A percentile compares a stretch with the other conserved stretches of the same genome.
Evolutionary conservation across 2,797 vertebrate genomes (phyloP).

Genomic region (Pseudopleuronectes americanus): DNA sequence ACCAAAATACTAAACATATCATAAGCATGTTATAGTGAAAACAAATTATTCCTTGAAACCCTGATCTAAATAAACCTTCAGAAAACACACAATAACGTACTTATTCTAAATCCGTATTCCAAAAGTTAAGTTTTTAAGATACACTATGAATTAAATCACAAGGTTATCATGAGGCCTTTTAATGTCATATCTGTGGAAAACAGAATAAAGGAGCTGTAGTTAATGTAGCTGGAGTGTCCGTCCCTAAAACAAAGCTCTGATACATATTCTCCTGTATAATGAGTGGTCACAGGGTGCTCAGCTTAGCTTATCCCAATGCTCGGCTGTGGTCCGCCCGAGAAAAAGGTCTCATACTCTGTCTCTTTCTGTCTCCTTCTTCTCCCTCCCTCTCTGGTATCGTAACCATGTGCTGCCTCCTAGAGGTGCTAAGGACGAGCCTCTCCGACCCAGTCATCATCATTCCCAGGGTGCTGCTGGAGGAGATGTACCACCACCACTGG

Average conservation of each 20-base stretch:
- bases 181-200: too few relatives aligned
- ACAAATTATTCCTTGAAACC: too few relatives aligned
- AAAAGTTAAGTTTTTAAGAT: neutral
- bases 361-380: constrained; percentile 64
- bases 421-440: constrained; percentile 81
- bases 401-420: constrained; percentile 82
- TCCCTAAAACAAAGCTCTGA: neutral
- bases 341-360: constrained; percentile 75
- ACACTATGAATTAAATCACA: neutral
- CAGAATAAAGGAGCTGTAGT: too few relatives aligned
- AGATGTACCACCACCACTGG: constrained; percentile 80
- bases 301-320: constrained; percentile 26
- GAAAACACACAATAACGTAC: neutral
- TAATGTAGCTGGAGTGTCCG: too few relatives aligned
- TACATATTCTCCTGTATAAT: constrained; percentile 41
- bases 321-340: constrained; percentile 48
- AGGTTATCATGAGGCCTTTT: too few relatives aligned
- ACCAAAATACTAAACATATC: too few relatives aligned
- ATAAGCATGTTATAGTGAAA: too few relatives aligned
- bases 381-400: constrained; percentile 59
- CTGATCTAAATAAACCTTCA: neutral
- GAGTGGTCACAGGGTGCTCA: constrained; percentile 80
- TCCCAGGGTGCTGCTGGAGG: constrained; percentile 85
- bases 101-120: neutral
- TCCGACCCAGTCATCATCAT: constrained; percentile 85